These are phyloP conservation scores for Albula glossodonta DNA, from an alignment of 2,113 vertebrate genomes.

Conservation along the genomic window DNA sequence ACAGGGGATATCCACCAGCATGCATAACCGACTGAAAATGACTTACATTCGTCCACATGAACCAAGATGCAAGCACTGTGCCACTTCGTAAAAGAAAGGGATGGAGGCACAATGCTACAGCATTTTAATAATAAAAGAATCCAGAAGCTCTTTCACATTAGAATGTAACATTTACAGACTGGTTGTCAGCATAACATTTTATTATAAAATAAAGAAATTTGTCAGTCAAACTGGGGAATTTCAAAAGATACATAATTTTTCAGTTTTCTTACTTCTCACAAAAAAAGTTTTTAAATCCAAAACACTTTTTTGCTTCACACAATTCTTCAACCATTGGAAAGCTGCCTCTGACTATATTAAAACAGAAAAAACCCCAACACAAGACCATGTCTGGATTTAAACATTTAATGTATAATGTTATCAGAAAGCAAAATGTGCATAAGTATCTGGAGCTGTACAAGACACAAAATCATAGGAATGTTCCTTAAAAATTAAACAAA, in stretches of 20 bases:
- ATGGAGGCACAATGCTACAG: too few species aligned
- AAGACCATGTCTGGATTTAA: not conserved
- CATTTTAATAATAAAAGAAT: too few species aligned
- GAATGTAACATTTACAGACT: too few species aligned
- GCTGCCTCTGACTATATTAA: not conserved
- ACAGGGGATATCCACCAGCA: constrained; percentile 18
- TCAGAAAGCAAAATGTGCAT: not conserved
- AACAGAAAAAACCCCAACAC: not conserved
- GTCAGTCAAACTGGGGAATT: not conserved
- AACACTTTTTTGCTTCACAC: not conserved
- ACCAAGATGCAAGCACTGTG: too few species aligned
- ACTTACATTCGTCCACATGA: not conserved
- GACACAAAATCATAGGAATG: not conserved
- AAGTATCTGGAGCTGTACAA: not conserved
- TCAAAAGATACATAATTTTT: not conserved
- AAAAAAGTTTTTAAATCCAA: not conserved
- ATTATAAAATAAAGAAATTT: not conserved
- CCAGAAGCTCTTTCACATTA: too few species aligned
- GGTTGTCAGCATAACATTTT: too few species aligned
- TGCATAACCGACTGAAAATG: not conserved
- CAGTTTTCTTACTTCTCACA: not conserved
- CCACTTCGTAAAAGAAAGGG: too few species aligned
- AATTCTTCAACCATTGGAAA: not conserved
- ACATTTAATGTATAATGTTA: not conserved
- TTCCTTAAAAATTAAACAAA: too few species aligned